These are phyloP conservation scores for Zygothrica quintamaculata DNA, from an alignment of 2,888 invertebrate species.

Conservation along the genomic window DNA sequence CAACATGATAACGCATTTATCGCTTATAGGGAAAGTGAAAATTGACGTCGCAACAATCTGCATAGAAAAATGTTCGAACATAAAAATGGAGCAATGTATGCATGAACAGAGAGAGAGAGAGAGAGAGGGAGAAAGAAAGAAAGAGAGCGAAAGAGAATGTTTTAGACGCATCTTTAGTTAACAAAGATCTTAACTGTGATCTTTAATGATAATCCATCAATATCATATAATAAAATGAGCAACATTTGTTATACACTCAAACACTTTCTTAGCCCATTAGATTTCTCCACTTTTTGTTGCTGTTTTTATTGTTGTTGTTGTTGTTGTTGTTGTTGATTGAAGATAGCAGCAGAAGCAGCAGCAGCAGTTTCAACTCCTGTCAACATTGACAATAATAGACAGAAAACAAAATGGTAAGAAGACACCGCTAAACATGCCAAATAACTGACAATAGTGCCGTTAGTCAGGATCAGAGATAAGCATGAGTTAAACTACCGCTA, in stretches of 20 bases:
- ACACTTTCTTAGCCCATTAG: slow-evolving; percentile 22
- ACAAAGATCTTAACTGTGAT: too few species aligned
- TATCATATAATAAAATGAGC: background rate
- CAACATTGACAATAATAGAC: slow-evolving; percentile 31
- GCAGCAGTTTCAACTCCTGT: too few species aligned
- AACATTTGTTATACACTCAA: background rate
- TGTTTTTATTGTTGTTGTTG: too few species aligned
- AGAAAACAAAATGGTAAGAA: slow-evolving; percentile 10
- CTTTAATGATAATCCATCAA: background rate
- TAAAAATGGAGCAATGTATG: slow-evolving; percentile 46
- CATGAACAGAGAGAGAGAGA: background rate
- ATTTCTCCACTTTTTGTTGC: slow-evolving; percentile 54
- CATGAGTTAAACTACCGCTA: slow-evolving; percentile 45
- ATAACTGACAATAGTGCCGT: slow-evolving; percentile 58
- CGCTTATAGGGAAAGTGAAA: slow-evolving; percentile 76
- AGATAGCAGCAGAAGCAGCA: slow-evolving; percentile 30
- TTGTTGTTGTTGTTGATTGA: slow-evolving; percentile 30
- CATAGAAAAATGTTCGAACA: slow-evolving; percentile 29
- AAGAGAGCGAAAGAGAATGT: background rate
- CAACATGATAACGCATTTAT: slow-evolving; percentile 75
- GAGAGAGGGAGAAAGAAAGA: background rate
- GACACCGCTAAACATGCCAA: slow-evolving; percentile 42
- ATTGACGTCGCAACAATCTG: slow-evolving; percentile 46
- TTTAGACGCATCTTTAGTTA: too few species aligned
- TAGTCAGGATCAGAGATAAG: slow-evolving; percentile 62